phyloP scores from a whole-genome alignment of 2,888 invertebrate genomes.

The Drosophila kokeensis region DNA sequence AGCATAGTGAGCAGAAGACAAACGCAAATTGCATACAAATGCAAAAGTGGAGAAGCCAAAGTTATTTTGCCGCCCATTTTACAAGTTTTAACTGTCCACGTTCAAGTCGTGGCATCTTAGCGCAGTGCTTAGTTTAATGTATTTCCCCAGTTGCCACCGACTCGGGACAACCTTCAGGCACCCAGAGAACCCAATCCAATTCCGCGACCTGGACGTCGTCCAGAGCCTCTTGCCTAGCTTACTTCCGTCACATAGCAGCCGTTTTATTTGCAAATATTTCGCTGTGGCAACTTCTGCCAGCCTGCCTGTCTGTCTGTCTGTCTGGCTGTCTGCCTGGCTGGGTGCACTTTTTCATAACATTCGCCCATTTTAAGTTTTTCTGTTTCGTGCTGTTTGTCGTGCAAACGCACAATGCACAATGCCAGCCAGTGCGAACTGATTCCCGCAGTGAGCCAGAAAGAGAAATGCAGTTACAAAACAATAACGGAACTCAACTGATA shows the following conservation, averaged over 20 bases:
- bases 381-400: slow-evolving; percentile 1
- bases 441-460: slow-evolving; percentile 3
- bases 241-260: slow-evolving; percentile 79
- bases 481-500: slow-evolving; percentile 36
- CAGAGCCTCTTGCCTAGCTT: slow-evolving; percentile 47
- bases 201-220: slow-evolving; percentile 12
- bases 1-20: slow-evolving; percentile 55
- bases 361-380: slow-evolving; percentile 25
- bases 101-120: slow-evolving; percentile 55
- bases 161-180: background rate
- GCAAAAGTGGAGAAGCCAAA: slow-evolving; percentile 18
- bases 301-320: background rate
- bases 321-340: background rate
- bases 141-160: slow-evolving; percentile 51
- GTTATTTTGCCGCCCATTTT: background rate
- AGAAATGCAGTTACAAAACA: slow-evolving; percentile 23
- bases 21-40: slow-evolving; percentile 75
- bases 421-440: background rate
- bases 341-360: slow-evolving; percentile 23
- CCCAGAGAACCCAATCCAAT: background rate
- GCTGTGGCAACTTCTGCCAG: slow-evolving; percentile 25
- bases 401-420: slow-evolving; percentile 11
- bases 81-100: slow-evolving; percentile 44
- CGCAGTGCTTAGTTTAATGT: slow-evolving; percentile 70
- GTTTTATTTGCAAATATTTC: slow-evolving; percentile 77